Percentiles rank a stretch among this genome's conserved stretches.
Conservation (phyloP, 2,888 invertebrate genomes). For the Gymnoscelis rufifasciata region DNA sequence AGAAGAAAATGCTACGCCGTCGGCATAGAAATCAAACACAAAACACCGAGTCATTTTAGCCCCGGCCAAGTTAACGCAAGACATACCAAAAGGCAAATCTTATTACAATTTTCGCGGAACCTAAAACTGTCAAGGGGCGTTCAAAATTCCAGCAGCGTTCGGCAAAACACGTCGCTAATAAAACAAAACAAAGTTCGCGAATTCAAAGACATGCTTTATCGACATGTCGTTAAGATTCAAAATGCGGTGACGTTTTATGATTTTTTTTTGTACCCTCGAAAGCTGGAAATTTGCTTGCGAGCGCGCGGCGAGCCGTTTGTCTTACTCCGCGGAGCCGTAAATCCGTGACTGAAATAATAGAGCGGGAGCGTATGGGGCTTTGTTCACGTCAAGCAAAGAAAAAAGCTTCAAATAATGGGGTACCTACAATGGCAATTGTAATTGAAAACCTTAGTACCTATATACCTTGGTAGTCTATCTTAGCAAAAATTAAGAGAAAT, state of each 20-base stretch:
- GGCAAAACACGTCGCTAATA: conserved; percentile 18
- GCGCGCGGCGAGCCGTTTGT: conserved; percentile 50
- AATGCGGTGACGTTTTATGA: conserved; percentile 29
- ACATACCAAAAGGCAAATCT: conserved; percentile 2
- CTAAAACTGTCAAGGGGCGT: conserved; percentile 2
- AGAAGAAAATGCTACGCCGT: too few species aligned
- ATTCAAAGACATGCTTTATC: conserved; percentile 29
- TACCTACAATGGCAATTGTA: too few species aligned
- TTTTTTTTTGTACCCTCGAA: conserved; percentile 29
- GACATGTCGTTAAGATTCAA: conserved; percentile 27
- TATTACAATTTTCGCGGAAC: not conserved
- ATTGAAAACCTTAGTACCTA: too few species aligned
- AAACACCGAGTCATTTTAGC: too few species aligned
- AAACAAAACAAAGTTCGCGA: conserved; percentile 30
- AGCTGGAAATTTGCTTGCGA: conserved; percentile 52
- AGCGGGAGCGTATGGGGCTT: conserved; percentile 6
- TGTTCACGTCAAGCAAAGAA: not conserved
- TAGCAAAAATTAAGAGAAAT: too few species aligned
- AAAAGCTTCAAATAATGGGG: not conserved
- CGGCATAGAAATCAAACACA: too few species aligned
- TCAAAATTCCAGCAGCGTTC: conserved; percentile 12
- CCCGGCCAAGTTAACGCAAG: not conserved
- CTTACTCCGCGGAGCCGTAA: conserved; percentile 50
- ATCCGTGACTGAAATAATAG: conserved; percentile 62
- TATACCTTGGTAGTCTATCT: too few species aligned